Evolutionary conservation across 2,888 invertebrate species (phyloP), one percentile per base, ranked within the genome.

Genomic region (Protonemura montana): DNA sequence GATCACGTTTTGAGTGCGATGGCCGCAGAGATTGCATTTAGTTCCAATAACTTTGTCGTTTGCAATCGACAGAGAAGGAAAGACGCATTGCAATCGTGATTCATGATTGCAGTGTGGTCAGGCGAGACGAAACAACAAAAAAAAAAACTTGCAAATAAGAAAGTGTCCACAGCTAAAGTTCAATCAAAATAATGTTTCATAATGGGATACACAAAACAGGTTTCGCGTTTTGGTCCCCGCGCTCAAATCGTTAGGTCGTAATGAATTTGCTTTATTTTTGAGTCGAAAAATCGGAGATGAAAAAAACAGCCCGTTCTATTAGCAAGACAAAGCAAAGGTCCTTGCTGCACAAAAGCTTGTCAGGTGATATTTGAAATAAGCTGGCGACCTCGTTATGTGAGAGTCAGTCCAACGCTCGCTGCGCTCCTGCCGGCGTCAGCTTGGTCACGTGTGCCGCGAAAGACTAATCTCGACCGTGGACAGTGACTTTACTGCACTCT

Each of bases 281-380:
- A 59, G 59, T 21, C 59, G 1, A 59, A 59, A 59, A 59, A 59
- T 10, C 13, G 16, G 16, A 59, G 59, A 3, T 35, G 59, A 59
- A 59, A 59, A 59, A 59, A 59, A 59, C 35, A 59, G 59, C 16
- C 59, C 13, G 21, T 59, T 59, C 59, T 59, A 10, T 59, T 59
- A 21, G 13, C 16, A 59, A 59, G 59, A 59, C 59, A 59, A 59
- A 59, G 59, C 59, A 59, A 59, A 59, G 59, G 59, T 59, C 59
- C 59, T 1, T 13, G 59, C 6, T 59, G 59, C 59, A 59, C 59
- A 59, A 59, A 59, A 59, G 59, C 59, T 59, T 3, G 59, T 59
- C 59, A 59, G 59, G 59, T 59, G 59, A 59, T 59, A 59, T 59
- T 59, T 59, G 59, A 59, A 59, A 59, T 59, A 59, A 59, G 59